Conservation (phyloP, 2,113 vertebrate species). For the Cynocephalus volans region DNA sequence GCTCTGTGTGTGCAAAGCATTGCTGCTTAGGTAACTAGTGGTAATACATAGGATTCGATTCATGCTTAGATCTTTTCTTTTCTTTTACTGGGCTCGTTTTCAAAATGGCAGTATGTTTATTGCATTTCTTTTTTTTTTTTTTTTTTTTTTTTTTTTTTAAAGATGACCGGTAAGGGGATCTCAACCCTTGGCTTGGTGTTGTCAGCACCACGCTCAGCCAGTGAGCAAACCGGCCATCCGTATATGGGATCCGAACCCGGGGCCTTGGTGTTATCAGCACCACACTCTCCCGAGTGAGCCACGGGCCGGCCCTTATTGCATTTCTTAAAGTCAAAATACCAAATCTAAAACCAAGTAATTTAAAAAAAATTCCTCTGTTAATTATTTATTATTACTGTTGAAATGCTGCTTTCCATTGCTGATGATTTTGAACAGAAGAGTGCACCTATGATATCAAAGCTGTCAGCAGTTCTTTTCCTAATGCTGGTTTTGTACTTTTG, state of each 20-base stretch:
- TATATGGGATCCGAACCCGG: too few species aligned
- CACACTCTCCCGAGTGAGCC: too few species aligned
- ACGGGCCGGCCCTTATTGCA: too few species aligned
- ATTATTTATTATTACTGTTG: not conserved
- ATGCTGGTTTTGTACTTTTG: not conserved
- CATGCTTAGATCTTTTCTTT: not conserved
- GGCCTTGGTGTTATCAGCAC: too few species aligned
- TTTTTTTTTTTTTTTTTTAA: too few species aligned
- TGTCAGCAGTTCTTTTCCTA: not conserved
- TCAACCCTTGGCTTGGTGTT: too few species aligned
- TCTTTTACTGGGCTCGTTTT: constrained; percentile 37
- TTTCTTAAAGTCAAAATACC: constrained; percentile 47
- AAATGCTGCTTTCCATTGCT: not conserved
- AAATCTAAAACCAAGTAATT: not conserved
- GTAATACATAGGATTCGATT: not conserved
- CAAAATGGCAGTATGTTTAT: not conserved
- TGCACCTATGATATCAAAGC: not conserved
- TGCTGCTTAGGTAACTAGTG: not conserved
- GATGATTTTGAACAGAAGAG: not conserved
- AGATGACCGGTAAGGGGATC: too few species aligned
- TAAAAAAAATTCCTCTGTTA: not conserved
- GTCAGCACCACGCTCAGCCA: too few species aligned
- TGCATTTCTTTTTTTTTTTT: too few species aligned
- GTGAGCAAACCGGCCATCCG: too few species aligned
- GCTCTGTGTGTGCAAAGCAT: not conserved